A percentile compares a stretch with the other conserved stretches of the same genome.
These are phyloP conservation scores for Pterophyllum scalare DNA, from an alignment of 2,113 vertebrate species.

Conservation along the genomic window DNA sequence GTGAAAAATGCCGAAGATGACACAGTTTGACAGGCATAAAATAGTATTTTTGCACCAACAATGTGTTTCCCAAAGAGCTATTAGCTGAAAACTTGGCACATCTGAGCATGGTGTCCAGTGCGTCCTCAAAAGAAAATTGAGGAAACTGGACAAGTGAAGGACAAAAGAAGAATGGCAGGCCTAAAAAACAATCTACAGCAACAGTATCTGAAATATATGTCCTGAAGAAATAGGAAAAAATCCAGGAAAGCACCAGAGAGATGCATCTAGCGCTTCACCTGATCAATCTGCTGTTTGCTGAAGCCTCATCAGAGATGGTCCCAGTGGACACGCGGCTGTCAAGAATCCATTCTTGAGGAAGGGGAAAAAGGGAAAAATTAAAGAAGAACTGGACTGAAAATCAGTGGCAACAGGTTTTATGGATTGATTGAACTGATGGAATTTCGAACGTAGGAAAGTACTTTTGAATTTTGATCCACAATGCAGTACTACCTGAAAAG, in stretches of 20 bases:
- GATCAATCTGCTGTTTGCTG: neutral
- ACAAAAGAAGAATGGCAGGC: neutral
- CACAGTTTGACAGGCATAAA: neutral
- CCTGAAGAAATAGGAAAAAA: neutral
- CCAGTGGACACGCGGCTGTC: neutral
- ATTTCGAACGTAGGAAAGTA: neutral
- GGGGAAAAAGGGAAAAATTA: neutral
- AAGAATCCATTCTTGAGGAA: neutral
- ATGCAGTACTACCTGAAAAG: neutral
- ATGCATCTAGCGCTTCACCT: neutral
- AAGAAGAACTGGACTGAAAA: too few species aligned
- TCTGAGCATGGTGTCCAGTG: neutral
- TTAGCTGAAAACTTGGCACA: constrained; percentile 2
- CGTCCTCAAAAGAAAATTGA: neutral
- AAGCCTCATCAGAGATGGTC: neutral
- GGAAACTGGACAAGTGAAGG: neutral
- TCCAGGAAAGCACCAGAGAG: neutral
- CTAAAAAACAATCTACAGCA: neutral
- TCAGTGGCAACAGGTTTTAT: neutral
- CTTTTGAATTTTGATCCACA: neutral
- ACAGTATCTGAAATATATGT: neutral
- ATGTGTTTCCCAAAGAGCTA: neutral
- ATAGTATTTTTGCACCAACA: constrained; percentile 6
- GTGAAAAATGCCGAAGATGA: neutral
- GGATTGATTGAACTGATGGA: neutral